A percentile compares a stretch with the other conserved stretches of the same genome.
phyloP scores from a whole-genome alignment of 2,797 vertebrate genomes.

The Alcedo quadribrachys region DNA sequence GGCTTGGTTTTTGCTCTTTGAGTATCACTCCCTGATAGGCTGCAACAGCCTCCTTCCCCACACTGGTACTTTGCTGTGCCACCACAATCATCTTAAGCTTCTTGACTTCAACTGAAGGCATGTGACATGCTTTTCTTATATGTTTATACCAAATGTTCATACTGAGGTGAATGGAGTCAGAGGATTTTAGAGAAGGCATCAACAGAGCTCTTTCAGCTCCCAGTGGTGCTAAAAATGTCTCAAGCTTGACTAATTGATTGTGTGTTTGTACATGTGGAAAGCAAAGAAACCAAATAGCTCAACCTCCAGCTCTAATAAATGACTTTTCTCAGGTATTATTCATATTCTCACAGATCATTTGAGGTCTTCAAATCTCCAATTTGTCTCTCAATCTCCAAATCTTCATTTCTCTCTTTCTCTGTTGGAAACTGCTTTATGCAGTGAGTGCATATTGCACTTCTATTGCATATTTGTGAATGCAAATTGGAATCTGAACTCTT shows the following conservation, averaged over 20 bases:
- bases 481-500: not conserved
- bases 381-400: no score
- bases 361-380: not conserved
- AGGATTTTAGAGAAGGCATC: not conserved
- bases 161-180: not conserved
- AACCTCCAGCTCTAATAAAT: not conserved
- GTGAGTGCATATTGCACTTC: not conserved
- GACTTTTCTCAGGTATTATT: not conserved
- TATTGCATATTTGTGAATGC: not conserved
- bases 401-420: no score
- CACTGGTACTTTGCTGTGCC: not conserved
- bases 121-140: not conserved
- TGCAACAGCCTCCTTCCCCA: not conserved
- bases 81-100: not conserved
- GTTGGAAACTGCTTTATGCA: not conserved
- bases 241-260: not conserved
- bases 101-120: not conserved
- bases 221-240: not conserved
- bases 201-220: not conserved
- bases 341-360: not conserved
- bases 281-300: not conserved
- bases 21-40: not conserved
- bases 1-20: not conserved
- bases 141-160: not conserved
- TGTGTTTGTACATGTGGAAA: not conserved